These are phyloP conservation scores for Aphaenogaster floridana DNA, from an alignment of 1,140 invertebrate genomes.

Conservation along the genomic window DNA sequence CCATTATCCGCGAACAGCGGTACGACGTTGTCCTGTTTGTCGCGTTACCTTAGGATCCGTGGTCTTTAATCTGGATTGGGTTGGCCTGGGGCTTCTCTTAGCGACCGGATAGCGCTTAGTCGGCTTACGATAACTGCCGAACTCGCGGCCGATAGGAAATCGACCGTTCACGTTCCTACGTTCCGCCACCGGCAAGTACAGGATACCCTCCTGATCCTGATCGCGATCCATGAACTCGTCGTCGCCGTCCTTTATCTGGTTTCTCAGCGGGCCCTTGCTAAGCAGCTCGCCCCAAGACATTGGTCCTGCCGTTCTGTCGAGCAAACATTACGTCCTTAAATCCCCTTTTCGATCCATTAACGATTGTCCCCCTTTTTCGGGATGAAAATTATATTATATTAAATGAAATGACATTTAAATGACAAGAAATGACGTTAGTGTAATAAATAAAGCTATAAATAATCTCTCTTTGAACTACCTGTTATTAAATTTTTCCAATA, in stretches of 20 bases:
- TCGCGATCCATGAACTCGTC: constrained; percentile 72
- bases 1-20: background rate
- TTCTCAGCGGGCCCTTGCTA: constrained; percentile 39
- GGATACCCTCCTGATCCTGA: constrained; percentile 70
- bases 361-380: background rate
- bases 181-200: constrained; percentile 73
- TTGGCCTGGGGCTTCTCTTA: constrained; percentile 82
- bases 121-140: constrained; percentile 75
- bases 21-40: background rate
- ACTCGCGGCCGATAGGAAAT: constrained; percentile 78
- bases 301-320: constrained; percentile 62
- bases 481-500: background rate
- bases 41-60: constrained; percentile 83
- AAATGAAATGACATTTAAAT: background rate
- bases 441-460: background rate
- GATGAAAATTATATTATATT: background rate
- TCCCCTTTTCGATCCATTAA: background rate
- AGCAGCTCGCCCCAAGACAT: constrained; percentile 72
- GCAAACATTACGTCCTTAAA: background rate
- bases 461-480: background rate
- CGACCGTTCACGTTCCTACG: constrained; percentile 81
- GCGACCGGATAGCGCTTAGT: constrained; percentile 80
- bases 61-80: constrained; percentile 73
- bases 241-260: constrained; percentile 55
- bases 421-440: too few species aligned